These are phyloP conservation scores for Quadriops clusia DNA, from an alignment of 2,888 invertebrate genomes.

Conservation along the genomic window DNA sequence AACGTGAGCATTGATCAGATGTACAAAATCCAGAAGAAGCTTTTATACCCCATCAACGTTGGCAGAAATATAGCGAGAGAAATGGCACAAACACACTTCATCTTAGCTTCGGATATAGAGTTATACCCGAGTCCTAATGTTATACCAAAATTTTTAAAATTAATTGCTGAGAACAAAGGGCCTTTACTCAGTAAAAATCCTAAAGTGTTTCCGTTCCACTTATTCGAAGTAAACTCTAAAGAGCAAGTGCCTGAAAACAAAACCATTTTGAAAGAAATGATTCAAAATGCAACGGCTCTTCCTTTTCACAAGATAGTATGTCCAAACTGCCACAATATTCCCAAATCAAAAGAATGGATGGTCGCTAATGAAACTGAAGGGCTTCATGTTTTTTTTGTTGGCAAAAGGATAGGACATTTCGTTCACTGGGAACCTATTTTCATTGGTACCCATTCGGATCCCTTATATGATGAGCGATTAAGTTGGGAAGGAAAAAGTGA, in stretches of 20 bases:
- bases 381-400: constrained; percentile 72
- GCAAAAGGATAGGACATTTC: constrained; percentile 66
- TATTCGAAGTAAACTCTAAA: constrained; percentile 73
- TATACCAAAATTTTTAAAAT: constrained; percentile 68
- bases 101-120: constrained; percentile 81
- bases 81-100: constrained; percentile 67
- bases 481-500: constrained; percentile 93
- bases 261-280: constrained; percentile 53
- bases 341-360: constrained; percentile 76
- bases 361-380: constrained; percentile 56
- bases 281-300: constrained; percentile 67
- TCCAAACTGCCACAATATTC: constrained; percentile 79
- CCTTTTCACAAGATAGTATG: constrained; percentile 88
- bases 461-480: constrained; percentile 80
- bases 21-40: constrained; percentile 68
- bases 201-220: constrained; percentile 73
- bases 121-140: constrained; percentile 78
- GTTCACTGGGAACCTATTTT: constrained; percentile 90
- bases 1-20: constrained; percentile 53
- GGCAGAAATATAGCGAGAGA: constrained; percentile 83
- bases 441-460: constrained; percentile 80
- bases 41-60: constrained; percentile 83
- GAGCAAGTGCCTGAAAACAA: constrained; percentile 61
- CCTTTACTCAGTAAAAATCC: constrained; percentile 49
- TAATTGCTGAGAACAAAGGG: constrained; percentile 63